phyloP scores from a whole-genome alignment of 1,140 invertebrate genomes.

The Scaptomyza hsui region DNA sequence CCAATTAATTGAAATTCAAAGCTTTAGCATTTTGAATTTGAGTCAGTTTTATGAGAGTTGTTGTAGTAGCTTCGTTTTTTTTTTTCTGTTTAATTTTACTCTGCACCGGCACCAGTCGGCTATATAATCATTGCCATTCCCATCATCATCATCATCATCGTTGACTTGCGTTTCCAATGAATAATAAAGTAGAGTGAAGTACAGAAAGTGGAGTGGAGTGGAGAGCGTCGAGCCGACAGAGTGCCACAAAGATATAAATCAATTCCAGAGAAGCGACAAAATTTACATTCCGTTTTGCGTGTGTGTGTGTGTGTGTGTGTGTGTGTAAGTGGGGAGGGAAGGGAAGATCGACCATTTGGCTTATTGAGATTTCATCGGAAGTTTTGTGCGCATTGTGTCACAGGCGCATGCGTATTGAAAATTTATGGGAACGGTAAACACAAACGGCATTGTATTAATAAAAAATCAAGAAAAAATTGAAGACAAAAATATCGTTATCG shows the following conservation, averaged over 20 bases:
- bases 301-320: not conserved
- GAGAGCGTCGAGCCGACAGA: slow-evolving; percentile 29
- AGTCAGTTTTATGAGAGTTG: slow-evolving; percentile 62
- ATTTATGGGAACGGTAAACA: slow-evolving; percentile 76
- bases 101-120: slow-evolving; percentile 2
- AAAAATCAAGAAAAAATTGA: slow-evolving; percentile 38
- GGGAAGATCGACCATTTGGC: slow-evolving; percentile 49
- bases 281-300: slow-evolving; percentile 73
- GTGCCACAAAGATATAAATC: slow-evolving; percentile 73
- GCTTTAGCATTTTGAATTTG: slow-evolving; percentile 58
- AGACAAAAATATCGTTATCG: slow-evolving; percentile 67
- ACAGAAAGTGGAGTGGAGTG: slow-evolving; percentile 37
- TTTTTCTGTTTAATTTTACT: slow-evolving; percentile 73
- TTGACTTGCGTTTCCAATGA: slow-evolving; percentile 72
- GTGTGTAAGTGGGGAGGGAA: not conserved
- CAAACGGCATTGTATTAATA: slow-evolving; percentile 78
- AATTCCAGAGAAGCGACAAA: slow-evolving; percentile 79
- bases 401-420: slow-evolving; percentile 65
- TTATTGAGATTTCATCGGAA: slow-evolving; percentile 79
- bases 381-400: slow-evolving; percentile 67
- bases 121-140: slow-evolving; percentile 28
- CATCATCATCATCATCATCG: slow-evolving; percentile 32
- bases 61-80: slow-evolving; percentile 25
- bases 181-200: slow-evolving; percentile 76
- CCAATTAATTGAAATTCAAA: slow-evolving; percentile 82